Conservation (phyloP, 2,888 invertebrate species). For the Arge pagana region DNA sequence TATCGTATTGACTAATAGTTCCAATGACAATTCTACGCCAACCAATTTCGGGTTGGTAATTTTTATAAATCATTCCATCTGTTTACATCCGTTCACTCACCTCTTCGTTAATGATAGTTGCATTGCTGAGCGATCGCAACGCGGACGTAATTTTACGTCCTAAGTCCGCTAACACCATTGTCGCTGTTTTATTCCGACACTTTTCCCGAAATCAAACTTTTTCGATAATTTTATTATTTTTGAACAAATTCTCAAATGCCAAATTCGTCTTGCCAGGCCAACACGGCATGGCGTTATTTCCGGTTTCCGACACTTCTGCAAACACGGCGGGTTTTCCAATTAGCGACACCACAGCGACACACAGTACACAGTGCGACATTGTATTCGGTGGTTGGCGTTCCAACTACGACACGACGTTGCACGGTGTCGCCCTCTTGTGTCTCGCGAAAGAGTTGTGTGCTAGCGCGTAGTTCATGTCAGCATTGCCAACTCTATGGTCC, state of each 20-base stretch:
- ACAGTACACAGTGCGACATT: too few relatives aligned
- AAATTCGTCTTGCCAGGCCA: slow-evolving; percentile 34
- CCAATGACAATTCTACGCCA: too few relatives aligned
- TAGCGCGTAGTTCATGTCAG: too few relatives aligned
- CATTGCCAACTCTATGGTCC: too few relatives aligned
- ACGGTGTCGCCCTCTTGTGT: too few relatives aligned
- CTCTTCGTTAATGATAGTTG: slow-evolving; percentile 98
- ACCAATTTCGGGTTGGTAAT: slow-evolving; percentile 31
- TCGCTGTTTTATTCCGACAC: slow-evolving; percentile 43
- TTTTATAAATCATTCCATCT: slow-evolving; percentile 38
- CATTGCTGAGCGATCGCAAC: slow-evolving; percentile 94
- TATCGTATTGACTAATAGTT: too few relatives aligned
- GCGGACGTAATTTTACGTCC: slow-evolving; percentile 99
- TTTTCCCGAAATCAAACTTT: neutral
- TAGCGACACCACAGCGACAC: too few relatives aligned
- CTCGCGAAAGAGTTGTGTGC: too few relatives aligned
- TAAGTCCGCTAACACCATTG: slow-evolving; percentile 99
- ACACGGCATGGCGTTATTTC: slow-evolving; percentile 38
- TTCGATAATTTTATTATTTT: slow-evolving; percentile 16
- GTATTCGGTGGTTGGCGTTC: too few relatives aligned
- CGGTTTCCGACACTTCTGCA: slow-evolving; percentile 16
- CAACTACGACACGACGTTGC: too few relatives aligned
- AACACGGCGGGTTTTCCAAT: too few relatives aligned
- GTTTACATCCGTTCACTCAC: slow-evolving; percentile 61
- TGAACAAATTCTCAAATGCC: slow-evolving; percentile 24